Evolutionary conservation across 2,113 vertebrate genomes (phyloP).

Genomic region (Megaceryle torquata): DNA sequence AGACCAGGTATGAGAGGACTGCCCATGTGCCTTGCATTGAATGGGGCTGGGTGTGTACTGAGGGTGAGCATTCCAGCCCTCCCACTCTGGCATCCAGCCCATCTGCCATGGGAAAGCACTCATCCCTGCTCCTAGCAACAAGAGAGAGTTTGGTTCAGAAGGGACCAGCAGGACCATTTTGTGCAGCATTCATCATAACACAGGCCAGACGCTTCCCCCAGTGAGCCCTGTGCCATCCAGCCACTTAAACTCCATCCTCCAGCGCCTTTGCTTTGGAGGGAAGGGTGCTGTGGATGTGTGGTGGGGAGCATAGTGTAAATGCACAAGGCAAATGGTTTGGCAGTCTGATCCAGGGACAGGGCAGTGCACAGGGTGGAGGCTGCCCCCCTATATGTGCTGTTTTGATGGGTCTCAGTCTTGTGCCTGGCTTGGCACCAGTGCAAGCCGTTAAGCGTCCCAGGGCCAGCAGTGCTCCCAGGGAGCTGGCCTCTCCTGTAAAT

Average conservation of each 20-base stretch:
- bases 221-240: fast-evolving
- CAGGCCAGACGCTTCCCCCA: background rate
- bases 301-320: fast-evolving
- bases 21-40: fast-evolving
- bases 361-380: background rate
- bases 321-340: background rate
- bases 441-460: fast-evolving
- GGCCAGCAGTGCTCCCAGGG: background rate
- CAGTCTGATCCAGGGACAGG: background rate
- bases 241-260: background rate
- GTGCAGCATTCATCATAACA: background rate
- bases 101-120: background rate
- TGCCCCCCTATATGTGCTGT: background rate
- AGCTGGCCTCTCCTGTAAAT: background rate
- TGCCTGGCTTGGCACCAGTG: background rate
- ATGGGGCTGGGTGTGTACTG: fast-evolving
- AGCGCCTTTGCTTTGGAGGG: background rate
- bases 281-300: background rate
- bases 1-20: background rate
- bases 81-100: background rate
- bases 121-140: fast-evolving
- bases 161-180: background rate
- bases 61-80: background rate
- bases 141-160: background rate
- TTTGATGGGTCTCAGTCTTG: background rate